These are phyloP conservation scores for Excalfactoria chinensis DNA, from an alignment of 2,113 vertebrate genomes.

Conservation along the genomic window DNA sequence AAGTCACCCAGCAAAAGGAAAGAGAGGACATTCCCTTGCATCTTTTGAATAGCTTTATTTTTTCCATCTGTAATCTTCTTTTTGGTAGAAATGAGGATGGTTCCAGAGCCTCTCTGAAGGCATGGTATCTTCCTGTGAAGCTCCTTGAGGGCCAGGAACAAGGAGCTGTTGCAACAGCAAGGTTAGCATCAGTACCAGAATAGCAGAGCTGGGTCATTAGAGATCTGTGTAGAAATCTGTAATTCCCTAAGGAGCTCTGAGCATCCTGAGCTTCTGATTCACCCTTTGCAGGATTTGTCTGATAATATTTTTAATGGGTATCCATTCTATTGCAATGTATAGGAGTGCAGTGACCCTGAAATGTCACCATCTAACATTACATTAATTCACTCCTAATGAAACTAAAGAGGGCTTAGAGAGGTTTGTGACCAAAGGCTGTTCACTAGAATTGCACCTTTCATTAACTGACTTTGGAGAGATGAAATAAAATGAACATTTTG, in stretches of 20 bases:
- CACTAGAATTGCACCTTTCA: constrained; percentile 56
- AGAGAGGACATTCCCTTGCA: not conserved
- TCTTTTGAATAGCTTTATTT: not conserved
- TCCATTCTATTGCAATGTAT: constrained; percentile 9
- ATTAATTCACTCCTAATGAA: constrained; percentile 59
- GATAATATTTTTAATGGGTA: constrained; percentile 56
- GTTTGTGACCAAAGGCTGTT: constrained; percentile 33
- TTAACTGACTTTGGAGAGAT: constrained; percentile 49
- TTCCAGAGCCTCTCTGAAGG: not conserved
- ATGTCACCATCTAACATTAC: constrained; percentile 66
- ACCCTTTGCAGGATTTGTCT: constrained; percentile 13
- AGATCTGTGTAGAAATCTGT: not conserved
- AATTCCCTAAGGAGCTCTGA: not conserved
- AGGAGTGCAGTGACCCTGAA: constrained; percentile 63
- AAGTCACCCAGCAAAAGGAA: not conserved
- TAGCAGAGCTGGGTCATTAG: not conserved
- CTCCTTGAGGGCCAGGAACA: not conserved
- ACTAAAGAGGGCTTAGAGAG: constrained; percentile 29
- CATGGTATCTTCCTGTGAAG: not conserved
- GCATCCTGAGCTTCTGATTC: constrained; percentile 21
- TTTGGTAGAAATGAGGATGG: not conserved
- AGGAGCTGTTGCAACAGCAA: not conserved
- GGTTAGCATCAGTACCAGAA: not conserved
- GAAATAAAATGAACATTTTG: constrained; percentile 55
- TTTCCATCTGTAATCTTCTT: not conserved